Evolutionary conservation across 1,140 invertebrate species (phyloP), one percentile per base, ranked within the genome.

Genomic region (Brachystomella parvula): DNA sequence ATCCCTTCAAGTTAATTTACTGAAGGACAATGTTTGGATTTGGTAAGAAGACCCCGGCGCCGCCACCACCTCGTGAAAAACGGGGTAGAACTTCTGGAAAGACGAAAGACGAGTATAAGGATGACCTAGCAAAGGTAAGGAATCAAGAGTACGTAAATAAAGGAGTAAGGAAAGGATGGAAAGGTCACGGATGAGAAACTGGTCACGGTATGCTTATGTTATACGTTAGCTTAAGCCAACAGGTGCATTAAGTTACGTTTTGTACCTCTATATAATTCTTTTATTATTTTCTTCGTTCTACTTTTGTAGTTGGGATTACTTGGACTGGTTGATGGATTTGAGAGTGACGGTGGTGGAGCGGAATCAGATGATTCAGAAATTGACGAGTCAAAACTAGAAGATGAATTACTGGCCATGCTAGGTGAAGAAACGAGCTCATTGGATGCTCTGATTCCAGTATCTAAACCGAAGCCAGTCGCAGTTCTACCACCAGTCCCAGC

Each of bases 311-410:
- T 62, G 21, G 60, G 60, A 3, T 17, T 62, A 24, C 87, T 85
- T 82, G 89, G 88, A 17, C 79, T 91, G 3, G 49, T 53, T 53
- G 49, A 53, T 24, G 49, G 24, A 74, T 85, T 88, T 78, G 83
- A 90, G 59, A 82, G 84, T 24, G 60, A 77, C 15, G 76, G 77
- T 71, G 74, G 73, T 31, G 75, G 75, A 69, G 79, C 81, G 49
- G 82, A 83, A 72, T 79, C 83, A 64, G 71, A 75, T 53, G 82
- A 83, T 72, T 79, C 83, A 64, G 71, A 75, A 47, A 79, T 78
- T 0, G 81, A 84, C 76, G 89, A 94, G 75, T 86, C 85, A 66
- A 90, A 91, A 75, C 79, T 94, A 29, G 92, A 95, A 78, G 89
- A 89, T 28, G 92, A 96, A 78, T 78, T 94, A 60, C 82, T 86